Conservation (phyloP, 2,888 invertebrate species). For the Brachyopa scutellaris region DNA sequence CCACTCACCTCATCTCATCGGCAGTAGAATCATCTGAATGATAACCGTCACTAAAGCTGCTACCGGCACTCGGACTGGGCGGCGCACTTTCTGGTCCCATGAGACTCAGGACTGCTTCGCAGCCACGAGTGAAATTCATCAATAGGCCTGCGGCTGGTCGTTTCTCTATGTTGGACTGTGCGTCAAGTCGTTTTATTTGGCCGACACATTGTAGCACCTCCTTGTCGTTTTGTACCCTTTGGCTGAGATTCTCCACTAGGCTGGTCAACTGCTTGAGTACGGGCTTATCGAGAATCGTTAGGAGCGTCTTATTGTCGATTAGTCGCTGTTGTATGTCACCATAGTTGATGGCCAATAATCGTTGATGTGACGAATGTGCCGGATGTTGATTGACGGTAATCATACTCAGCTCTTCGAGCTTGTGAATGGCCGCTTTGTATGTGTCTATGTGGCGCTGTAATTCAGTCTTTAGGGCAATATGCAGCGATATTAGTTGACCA, state of each 20-base stretch:
- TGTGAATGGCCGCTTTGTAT: conserved; percentile 93
- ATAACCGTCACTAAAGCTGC: conserved; percentile 90
- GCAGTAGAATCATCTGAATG: conserved; percentile 88
- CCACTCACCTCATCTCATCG: conserved; percentile 80
- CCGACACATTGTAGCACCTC: conserved; percentile 90
- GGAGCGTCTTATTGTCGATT: conserved; percentile 94
- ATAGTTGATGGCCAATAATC: conserved; percentile 91
- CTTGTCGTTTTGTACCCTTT: conserved; percentile 94
- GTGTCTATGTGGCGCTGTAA: conserved; percentile 92
- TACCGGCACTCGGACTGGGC: conserved; percentile 82
- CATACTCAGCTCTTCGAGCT: conserved; percentile 88
- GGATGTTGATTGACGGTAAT: conserved; percentile 87
- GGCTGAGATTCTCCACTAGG: conserved; percentile 87
- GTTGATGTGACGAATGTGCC: conserved; percentile 93
- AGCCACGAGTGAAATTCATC: conserved; percentile 89
- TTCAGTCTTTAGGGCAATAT: conserved; percentile 91
- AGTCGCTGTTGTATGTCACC: conserved; percentile 94
- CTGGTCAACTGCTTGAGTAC: conserved; percentile 89
- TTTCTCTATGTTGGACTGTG: conserved; percentile 85
- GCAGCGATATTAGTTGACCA: conserved; percentile 88
- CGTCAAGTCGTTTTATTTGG: conserved; percentile 86
- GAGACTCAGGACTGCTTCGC: conserved; percentile 88
- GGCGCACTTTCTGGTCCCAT: conserved; percentile 84
- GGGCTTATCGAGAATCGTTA: conserved; percentile 92
- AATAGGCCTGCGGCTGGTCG: conserved; percentile 88